These are phyloP conservation scores for Lamprologus callipterus DNA, from an alignment of 2,113 vertebrate genomes.

Conservation along the genomic window DNA sequence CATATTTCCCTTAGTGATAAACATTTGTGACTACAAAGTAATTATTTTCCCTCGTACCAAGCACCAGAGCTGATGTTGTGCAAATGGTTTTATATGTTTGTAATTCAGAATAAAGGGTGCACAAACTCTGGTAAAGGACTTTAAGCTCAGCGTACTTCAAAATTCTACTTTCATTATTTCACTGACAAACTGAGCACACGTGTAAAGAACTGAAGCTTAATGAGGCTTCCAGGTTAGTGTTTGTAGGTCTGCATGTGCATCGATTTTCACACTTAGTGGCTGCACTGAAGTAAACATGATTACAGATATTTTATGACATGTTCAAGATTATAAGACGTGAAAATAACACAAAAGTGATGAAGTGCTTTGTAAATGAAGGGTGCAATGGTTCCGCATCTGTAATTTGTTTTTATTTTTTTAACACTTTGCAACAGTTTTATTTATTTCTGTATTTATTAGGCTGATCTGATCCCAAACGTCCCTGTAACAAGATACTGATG, in stretches of 20 bases:
- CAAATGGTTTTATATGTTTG: background rate
- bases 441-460: background rate
- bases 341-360: background rate
- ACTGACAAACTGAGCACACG: background rate
- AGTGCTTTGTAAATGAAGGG: background rate
- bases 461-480: background rate
- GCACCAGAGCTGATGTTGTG: background rate
- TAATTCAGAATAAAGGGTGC: background rate
- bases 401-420: background rate
- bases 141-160: background rate
- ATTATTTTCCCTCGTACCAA: background rate
- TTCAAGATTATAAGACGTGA: background rate
- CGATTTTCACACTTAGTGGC: background rate
- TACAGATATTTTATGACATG: background rate
- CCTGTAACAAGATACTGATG: background rate
- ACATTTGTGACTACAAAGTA: rapidly evolving
- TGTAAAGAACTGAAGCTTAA: background rate
- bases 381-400: rapidly evolving
- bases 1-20: background rate
- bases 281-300: background rate
- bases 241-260: background rate
- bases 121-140: background rate
- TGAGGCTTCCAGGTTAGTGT: background rate
- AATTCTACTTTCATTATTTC: background rate
- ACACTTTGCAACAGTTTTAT: background rate